These are phyloP conservation scores for Drosophila gaucha DNA, from an alignment of 2,888 invertebrate species.

Conservation along the genomic window DNA sequence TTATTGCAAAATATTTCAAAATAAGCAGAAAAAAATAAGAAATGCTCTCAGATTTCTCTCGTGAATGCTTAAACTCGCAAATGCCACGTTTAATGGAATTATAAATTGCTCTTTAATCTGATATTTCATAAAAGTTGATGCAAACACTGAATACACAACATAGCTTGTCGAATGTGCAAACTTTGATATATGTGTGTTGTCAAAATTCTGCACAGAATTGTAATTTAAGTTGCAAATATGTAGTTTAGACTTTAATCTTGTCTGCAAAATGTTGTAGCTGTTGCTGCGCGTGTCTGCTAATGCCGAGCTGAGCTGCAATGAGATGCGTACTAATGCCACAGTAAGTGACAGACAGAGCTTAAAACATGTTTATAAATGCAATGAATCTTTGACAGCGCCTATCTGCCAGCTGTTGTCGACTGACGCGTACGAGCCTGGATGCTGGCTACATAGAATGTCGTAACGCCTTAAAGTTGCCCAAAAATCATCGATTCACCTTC, in stretches of 20 bases:
- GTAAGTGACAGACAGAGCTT: slow-evolving; percentile 41
- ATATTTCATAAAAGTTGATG: no score
- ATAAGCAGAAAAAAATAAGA: no score
- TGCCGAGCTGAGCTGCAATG: slow-evolving; percentile 37
- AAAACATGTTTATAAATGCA: background rate
- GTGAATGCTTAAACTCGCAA: no score
- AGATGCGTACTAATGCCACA: slow-evolving; percentile 43
- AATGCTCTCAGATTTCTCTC: no score
- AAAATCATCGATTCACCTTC: slow-evolving; percentile 30
- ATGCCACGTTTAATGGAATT: no score
- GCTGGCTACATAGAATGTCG: slow-evolving; percentile 42
- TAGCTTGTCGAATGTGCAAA: no score
- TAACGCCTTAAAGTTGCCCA: slow-evolving; percentile 33
- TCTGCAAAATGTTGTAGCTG: slow-evolving; percentile 24
- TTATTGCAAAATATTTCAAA: no score
- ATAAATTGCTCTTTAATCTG: no score
- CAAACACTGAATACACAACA: no score
- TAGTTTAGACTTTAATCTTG: background rate
- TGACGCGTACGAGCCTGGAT: slow-evolving; percentile 60
- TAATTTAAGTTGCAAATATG: background rate
- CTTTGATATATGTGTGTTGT: background rate
- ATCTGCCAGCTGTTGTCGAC: slow-evolving; percentile 51
- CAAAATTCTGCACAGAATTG: background rate
- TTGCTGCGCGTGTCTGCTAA: background rate
- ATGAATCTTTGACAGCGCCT: slow-evolving; percentile 22